Evolutionary conservation across 2,797 vertebrate species (phyloP), one percentile per base, ranked within the genome.

Genomic region (Mastacembelus armatus): DNA sequence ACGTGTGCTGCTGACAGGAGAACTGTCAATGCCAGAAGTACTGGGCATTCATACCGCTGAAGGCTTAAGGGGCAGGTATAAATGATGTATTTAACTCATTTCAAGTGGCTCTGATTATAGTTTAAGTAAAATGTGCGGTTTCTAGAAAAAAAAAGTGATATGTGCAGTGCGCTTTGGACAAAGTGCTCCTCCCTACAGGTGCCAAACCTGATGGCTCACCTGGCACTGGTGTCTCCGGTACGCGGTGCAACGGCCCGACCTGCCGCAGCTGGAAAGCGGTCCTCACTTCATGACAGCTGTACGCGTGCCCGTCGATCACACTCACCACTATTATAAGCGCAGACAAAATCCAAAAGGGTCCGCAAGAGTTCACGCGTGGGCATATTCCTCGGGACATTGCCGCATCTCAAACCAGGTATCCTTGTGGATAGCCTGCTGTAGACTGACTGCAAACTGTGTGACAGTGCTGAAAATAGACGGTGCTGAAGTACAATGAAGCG

Each of bases 261-360:
- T 95, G 94, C 44, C 94, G 94, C 84, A 95, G 81, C 92, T 97
- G 96, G 79, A 96, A 97, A 45, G 95, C 96, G 32, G 95, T 95
- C 85, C 93, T 94, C 79, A 97, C 96, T 86, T 96, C 96, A 88
- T 96, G 94, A 90, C 96, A 97, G 92, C 95, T 97, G 79, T 96
- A 93, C 30, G 93, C 83, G 74, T 76, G 85, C 74, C 73, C 90
- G 59, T 56, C 64, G 40, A 74, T 71, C 43, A 82, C 78, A 14
- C 12, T 78, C 75, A 68, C 62, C 57, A 85, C 81, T 43, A 94
- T 78, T 7, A 88, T 4, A 42, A 86, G 64, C 73, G 85, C 80
- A 2, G 83, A 66, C 61, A 89, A 74, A 80, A 92, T 88, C 93
- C 92, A 92, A 47, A 89, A 56, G 52, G 81, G 68, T 52, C 85